A percentile compares a stretch with the other conserved stretches of the same genome.
These are phyloP conservation scores for Clarias magur DNA, from an alignment of 2,113 vertebrate genomes.

Conservation along the genomic window DNA sequence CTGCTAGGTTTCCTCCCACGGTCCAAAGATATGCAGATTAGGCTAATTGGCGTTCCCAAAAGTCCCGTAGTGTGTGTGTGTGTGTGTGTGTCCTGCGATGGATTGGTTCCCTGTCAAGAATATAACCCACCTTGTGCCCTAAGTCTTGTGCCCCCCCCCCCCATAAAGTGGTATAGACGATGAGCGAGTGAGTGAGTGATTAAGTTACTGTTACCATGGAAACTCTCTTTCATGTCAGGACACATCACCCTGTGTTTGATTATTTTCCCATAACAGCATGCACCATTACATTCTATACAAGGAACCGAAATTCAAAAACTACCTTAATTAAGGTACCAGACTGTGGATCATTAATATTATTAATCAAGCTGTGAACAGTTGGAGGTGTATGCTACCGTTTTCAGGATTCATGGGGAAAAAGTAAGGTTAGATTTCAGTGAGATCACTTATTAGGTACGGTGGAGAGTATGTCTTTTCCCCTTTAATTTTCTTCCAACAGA, in stretches of 20 bases:
- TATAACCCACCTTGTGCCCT: too few species aligned
- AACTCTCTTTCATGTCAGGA: neutral
- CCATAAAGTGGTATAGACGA: too few species aligned
- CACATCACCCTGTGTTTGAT: neutral
- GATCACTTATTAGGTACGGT: neutral
- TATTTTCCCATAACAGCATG: neutral
- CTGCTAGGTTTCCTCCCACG: too few species aligned
- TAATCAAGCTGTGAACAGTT: neutral
- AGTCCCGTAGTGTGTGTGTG: too few species aligned
- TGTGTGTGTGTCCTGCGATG: too few species aligned
- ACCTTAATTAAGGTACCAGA: slow-evolving; percentile 3
- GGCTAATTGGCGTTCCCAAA: too few species aligned
- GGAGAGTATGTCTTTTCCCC: neutral
- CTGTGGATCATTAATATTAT: slow-evolving; percentile 2
- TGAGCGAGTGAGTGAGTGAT: too few species aligned
- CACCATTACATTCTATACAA: neutral
- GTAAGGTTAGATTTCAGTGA: neutral
- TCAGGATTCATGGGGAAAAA: neutral
- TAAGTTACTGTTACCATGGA: neutral
- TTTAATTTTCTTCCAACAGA: slow-evolving; percentile 18
- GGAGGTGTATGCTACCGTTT: neutral
- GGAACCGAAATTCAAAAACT: neutral
- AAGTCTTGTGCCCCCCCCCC: too few species aligned
- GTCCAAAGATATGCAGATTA: too few species aligned
- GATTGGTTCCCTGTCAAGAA: too few species aligned